Percentiles rank a stretch among this genome's conserved stretches.
phyloP scores from a whole-genome alignment of 2,888 invertebrate species.

The Bibio marci region DNA sequence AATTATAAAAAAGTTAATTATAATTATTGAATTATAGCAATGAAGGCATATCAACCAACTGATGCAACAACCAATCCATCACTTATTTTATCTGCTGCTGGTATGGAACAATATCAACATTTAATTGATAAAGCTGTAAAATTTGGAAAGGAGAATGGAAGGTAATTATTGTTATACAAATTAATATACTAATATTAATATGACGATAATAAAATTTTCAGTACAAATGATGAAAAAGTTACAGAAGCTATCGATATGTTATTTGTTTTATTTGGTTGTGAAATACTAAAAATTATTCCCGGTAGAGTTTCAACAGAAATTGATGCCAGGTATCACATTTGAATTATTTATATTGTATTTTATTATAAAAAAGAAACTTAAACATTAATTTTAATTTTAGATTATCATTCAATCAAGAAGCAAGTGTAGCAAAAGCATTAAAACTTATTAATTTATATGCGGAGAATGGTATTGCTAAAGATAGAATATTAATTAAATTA shows the following conservation, averaged over 20 bases:
- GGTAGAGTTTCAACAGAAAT: constrained; percentile 95
- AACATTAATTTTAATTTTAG: constrained; percentile 13
- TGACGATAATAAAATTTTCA: too few species aligned
- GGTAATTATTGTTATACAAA: constrained; percentile 26
- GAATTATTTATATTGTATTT: not conserved
- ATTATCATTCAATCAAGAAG: constrained; percentile 85
- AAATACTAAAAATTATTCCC: constrained; percentile 95
- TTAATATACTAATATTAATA: too few species aligned
- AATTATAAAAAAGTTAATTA: too few species aligned
- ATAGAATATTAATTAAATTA: constrained; percentile 90
- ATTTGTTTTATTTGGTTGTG: constrained; percentile 87
- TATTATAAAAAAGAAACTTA: constrained; percentile 5
- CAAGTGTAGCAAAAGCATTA: constrained; percentile 76
- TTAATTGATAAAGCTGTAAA: constrained; percentile 80
- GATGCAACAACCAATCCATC: constrained; percentile 99
- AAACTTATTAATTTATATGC: constrained; percentile 80
- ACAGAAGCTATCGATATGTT: constrained; percentile 82
- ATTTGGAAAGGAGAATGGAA: constrained; percentile 55
- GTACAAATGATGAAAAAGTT: constrained; percentile 53
- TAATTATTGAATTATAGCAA: constrained; percentile 54
- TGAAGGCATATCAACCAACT: constrained; percentile 91
- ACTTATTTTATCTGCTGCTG: constrained; percentile 84
- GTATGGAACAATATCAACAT: constrained; percentile 81
- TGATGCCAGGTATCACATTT: constrained; percentile 56
- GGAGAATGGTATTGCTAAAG: constrained; percentile 75